A percentile compares a stretch with the other conserved stretches of the same genome.
Conservation (phyloP, 1,140 invertebrate species). For the Batillaria attramentaria region DNA sequence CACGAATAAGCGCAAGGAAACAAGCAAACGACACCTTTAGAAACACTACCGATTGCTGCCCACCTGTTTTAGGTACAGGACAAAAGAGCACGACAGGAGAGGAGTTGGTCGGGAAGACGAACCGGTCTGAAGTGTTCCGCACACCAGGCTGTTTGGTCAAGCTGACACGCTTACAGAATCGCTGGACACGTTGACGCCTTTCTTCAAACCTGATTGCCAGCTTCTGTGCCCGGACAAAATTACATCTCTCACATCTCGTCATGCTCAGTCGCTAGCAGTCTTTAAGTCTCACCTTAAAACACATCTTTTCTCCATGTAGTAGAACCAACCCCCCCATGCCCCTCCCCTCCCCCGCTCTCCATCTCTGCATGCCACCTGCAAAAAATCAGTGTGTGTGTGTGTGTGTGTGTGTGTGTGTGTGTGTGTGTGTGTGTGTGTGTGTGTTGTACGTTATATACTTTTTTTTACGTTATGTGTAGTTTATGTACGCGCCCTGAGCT, state of each 20-base stretch:
- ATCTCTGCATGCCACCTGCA: not conserved
- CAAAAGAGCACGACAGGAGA: constrained; percentile 19
- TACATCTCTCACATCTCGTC: not conserved
- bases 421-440: constrained; percentile 1
- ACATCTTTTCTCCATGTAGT: too few species aligned
- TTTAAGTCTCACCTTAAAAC: not conserved
- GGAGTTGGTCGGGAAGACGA: constrained; percentile 22
- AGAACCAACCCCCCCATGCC: too few species aligned
- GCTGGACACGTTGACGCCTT: not conserved
- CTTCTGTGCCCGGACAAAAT: not conserved
- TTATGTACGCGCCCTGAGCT: too few species aligned
- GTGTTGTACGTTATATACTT: not conserved
- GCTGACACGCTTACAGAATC: not conserved
- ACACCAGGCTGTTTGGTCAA: not conserved
- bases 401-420: not conserved
- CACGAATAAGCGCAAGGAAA: not conserved
- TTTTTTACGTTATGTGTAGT: too few species aligned
- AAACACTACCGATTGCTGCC: too few species aligned
- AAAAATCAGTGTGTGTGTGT: constrained; percentile 12
- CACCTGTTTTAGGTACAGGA: constrained; percentile 17
- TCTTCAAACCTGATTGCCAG: not conserved
- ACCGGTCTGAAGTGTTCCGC: not conserved
- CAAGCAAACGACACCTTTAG: too few species aligned
- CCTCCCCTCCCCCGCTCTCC: too few species aligned
- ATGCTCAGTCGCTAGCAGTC: not conserved